phyloP scores from a whole-genome alignment of 1,140 invertebrate species.

The Procambarus clarkii region DNA sequence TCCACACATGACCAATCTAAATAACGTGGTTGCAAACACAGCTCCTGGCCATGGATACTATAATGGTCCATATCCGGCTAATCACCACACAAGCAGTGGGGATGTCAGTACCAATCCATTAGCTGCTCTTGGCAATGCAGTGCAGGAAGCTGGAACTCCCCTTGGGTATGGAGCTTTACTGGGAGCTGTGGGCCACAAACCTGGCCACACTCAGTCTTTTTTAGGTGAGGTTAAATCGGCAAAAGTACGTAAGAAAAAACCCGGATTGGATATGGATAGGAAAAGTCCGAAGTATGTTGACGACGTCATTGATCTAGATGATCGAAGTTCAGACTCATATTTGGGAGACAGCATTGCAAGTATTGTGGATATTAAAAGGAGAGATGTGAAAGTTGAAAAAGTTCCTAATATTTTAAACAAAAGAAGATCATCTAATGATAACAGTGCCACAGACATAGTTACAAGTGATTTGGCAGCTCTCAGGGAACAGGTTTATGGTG shows the following conservation, averaged over 20 bases:
- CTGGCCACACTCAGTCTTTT: slow-evolving; percentile 69
- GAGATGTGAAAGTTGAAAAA: slow-evolving; percentile 70
- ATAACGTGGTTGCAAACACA: slow-evolving; percentile 63
- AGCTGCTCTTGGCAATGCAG: slow-evolving; percentile 57
- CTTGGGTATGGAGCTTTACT: slow-evolving; percentile 62
- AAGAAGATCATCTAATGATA: slow-evolving; percentile 69
- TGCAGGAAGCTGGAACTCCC: slow-evolving; percentile 61
- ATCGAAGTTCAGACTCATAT: slow-evolving; percentile 54
- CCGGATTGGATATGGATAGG: slow-evolving; percentile 55
- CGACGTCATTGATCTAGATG: slow-evolving; percentile 69
- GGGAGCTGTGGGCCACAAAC: slow-evolving; percentile 59
- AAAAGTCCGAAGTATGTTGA: slow-evolving; percentile 69
- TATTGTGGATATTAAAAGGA: slow-evolving; percentile 52
- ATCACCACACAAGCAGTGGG: slow-evolving; percentile 20
- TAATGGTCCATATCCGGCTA: slow-evolving; percentile 50
- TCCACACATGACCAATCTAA: slow-evolving; percentile 63
- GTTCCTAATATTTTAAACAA: slow-evolving; percentile 66
- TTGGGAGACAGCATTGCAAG: slow-evolving; percentile 38
- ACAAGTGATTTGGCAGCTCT: slow-evolving; percentile 70
- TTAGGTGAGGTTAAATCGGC: slow-evolving; percentile 71
- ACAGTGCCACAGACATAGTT: slow-evolving; percentile 57
- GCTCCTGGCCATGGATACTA: slow-evolving; percentile 47
- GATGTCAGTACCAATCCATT: slow-evolving; percentile 51
- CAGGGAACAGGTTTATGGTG: slow-evolving; percentile 71
- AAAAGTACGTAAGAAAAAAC: slow-evolving; percentile 72